Conservation (phyloP, 2,113 vertebrate species). For the Cynocephalus volans region DNA sequence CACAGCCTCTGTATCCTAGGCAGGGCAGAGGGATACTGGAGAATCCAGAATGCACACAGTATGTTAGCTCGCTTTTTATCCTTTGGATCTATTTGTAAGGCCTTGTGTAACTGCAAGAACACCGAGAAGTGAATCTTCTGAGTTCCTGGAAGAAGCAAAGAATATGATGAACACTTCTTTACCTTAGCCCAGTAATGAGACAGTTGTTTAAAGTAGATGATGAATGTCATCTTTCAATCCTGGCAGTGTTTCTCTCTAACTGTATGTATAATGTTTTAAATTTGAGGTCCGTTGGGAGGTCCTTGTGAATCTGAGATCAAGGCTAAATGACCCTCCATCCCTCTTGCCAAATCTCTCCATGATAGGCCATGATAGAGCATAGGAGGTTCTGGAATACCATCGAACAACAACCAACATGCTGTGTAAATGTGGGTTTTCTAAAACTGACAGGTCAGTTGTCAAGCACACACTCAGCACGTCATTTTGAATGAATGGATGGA, state of each 20-base stretch:
- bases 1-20: neutral
- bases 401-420: neutral
- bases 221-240: neutral
- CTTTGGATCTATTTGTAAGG: neutral
- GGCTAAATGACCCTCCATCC: neutral
- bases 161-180: neutral
- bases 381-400: neutral
- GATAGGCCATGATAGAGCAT: neutral
- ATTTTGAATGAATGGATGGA: conserved; percentile 56
- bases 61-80: neutral
- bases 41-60: neutral
- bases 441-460: conserved; percentile 44
- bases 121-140: neutral
- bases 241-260: neutral
- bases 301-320: conserved; percentile 12
- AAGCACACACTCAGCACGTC: neutral
- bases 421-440: conserved; percentile 23
- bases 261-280: neutral
- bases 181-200: neutral
- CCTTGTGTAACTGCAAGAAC: neutral
- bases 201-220: neutral
- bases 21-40: neutral
- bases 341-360: neutral
- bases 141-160: neutral
- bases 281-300: neutral